These are phyloP conservation scores for Scaptodrosophila lebanonensis DNA, from an alignment of 1,140 invertebrate species.

Conservation along the genomic window DNA sequence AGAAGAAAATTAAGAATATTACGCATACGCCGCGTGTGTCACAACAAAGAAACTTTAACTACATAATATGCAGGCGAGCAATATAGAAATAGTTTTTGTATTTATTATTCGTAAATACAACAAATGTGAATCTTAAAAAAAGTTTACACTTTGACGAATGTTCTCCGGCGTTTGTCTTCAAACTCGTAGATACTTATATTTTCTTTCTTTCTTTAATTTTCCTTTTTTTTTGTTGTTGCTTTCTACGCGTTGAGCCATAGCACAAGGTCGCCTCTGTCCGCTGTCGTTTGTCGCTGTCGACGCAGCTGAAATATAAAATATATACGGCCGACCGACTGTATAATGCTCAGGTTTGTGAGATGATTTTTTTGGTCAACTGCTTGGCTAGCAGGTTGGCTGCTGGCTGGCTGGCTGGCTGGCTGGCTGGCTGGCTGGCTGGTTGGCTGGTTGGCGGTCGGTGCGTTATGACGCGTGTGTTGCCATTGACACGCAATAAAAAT, in stretches of 20 bases:
- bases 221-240: slow-evolving; percentile 40
- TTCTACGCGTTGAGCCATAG: slow-evolving; percentile 59
- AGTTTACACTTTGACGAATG: slow-evolving; percentile 28
- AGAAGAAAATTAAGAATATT: slow-evolving; percentile 2
- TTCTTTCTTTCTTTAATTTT: slow-evolving; percentile 15
- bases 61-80: background rate
- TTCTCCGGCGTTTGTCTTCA: slow-evolving; percentile 33
- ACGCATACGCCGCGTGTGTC: slow-evolving; percentile 24
- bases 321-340: slow-evolving; percentile 28
- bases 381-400: slow-evolving; percentile 19
- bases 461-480: slow-evolving; percentile 65
- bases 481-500: slow-evolving; percentile 73
- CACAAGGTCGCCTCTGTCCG: slow-evolving; percentile 68
- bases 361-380: slow-evolving; percentile 21
- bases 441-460: slow-evolving; percentile 14
- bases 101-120: slow-evolving; percentile 12
- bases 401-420: background rate
- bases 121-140: slow-evolving; percentile 17
- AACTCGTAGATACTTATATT: too few species aligned
- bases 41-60: background rate
- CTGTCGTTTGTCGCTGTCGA: slow-evolving; percentile 65
- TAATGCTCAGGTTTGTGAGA: slow-evolving; percentile 26
- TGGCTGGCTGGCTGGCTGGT: background rate
- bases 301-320: slow-evolving; percentile 59
- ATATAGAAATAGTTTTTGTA: slow-evolving; percentile 1